phyloP scores from a whole-genome alignment of 37 sponge, comb jelly and placozoan species.

The Eunapius fragilis region DNA sequence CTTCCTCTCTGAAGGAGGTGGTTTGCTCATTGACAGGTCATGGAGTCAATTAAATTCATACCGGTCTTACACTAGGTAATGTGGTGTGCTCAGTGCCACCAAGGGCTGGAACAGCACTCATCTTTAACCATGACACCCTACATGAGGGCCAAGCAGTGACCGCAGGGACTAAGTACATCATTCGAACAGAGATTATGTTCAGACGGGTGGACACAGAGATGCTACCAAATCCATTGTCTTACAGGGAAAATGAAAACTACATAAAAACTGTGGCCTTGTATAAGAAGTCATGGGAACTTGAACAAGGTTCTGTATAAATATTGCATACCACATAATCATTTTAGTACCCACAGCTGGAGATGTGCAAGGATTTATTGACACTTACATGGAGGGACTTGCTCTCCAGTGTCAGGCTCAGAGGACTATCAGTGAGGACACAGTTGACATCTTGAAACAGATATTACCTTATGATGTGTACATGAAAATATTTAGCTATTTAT shows the following conservation, averaged over 20 bases:
- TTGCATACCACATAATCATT: too few species aligned
- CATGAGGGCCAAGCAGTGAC: slow-evolving; percentile 38
- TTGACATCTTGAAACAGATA: neutral
- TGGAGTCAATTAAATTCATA: too few species aligned
- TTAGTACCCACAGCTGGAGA: slow-evolving; percentile 28
- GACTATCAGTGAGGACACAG: slow-evolving; percentile 2
- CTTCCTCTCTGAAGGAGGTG: slow-evolving; percentile 24
- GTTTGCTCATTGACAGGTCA: too few species aligned
- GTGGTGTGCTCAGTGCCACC: slow-evolving; percentile 18
- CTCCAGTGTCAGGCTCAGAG: slow-evolving; percentile 31
- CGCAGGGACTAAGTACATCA: slow-evolving; percentile 33
- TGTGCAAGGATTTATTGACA: slow-evolving; percentile 39
- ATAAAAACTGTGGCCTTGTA: slow-evolving; percentile 35
- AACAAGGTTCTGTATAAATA: neutral
- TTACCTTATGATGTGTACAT: slow-evolving; percentile 34
- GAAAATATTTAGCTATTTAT: slow-evolving; percentile 34
- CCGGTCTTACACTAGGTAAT: neutral
- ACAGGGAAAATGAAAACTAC: slow-evolving; percentile 15
- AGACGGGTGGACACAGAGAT: slow-evolving; percentile 49
- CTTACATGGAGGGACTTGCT: slow-evolving; percentile 28
- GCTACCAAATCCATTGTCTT: slow-evolving; percentile 20
- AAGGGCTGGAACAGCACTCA: slow-evolving; percentile 20
- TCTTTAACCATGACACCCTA: slow-evolving; percentile 49
- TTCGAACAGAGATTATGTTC: slow-evolving; percentile 48
- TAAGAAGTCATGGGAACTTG: slow-evolving; percentile 32